phyloP scores from a whole-genome alignment of 2,888 invertebrate species.

The Limnephilus auricula region DNA sequence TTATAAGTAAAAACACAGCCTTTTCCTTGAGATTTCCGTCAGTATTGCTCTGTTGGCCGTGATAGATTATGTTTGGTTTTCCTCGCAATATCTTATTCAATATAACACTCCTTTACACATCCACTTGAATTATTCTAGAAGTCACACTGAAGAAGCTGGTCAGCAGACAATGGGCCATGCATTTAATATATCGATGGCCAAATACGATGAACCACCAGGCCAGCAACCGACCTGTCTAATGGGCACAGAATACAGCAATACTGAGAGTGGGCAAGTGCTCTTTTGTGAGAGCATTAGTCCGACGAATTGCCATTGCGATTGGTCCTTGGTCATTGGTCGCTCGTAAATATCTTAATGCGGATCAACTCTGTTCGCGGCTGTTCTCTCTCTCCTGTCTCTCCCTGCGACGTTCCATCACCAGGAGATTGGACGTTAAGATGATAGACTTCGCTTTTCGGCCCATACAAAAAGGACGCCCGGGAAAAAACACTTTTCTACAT shows the following conservation, averaged over 20 bases:
- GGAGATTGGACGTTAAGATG: background rate
- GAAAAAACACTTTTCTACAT: too few species aligned
- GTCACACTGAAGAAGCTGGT: background rate
- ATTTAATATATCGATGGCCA: background rate
- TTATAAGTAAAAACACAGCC: too few species aligned
- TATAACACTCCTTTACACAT: background rate
- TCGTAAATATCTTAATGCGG: conserved; percentile 16
- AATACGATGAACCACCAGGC: background rate
- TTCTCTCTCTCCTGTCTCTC: background rate
- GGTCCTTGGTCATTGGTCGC: background rate
- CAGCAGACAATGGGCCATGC: background rate
- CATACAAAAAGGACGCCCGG: too few species aligned
- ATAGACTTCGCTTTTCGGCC: too few species aligned
- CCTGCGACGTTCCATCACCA: background rate
- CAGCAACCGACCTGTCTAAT: background rate
- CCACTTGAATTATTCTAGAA: background rate
- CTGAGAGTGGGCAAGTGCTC: background rate
- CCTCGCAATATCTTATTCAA: background rate
- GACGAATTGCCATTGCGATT: background rate
- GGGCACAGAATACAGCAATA: background rate
- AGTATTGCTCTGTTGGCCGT: too few species aligned
- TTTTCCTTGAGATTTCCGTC: too few species aligned
- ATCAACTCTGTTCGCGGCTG: background rate
- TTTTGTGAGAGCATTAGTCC: background rate
- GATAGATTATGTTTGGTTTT: background rate